Evolutionary conservation across 2,797 vertebrate species (phyloP), one percentile per base, ranked within the genome.

Genomic region (Clarias fuscus): DNA sequence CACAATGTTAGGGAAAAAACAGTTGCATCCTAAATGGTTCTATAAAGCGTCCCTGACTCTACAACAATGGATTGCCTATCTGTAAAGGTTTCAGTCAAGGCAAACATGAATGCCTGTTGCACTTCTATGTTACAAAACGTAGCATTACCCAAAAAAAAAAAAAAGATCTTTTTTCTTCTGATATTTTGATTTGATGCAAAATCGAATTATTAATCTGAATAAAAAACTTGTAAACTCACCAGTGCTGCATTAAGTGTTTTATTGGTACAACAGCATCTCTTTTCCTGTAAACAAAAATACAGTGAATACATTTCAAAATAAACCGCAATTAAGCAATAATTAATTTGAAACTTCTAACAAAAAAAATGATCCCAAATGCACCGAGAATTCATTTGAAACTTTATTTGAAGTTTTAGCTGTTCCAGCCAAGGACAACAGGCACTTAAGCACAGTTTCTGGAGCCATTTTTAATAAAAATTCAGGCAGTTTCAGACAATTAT

Each of bases 361-460:
- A 24, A 61, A 24, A 24, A 37, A 13, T 53, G 18, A 83, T 56
- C 13, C 53, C 53, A 56, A 33, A 58, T 78, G 59, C 30, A 87
- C 33, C 11, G 56, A 80, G 33, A 62, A 65, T 62, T 22, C 30
- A 56, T 78, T 67, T 84, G 20, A 37, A 58, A 62, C 10, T 48
- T 59, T 18, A 62, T 14, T 6, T 2, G 11, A 43, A 59, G 15
- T 77, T 59, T 77, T 11, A 61, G 61, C 13, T 64, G 64, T 73
- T 76, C 8, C 85, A 88, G 88, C 89, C 88, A 91, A 89, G 76
- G 58, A 92, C 88, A 93, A 91, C 88, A 89, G 20, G 22, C 88
- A 90, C 75, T 87, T 83, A 88, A 92, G 92, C 72, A 88, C 85
- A 85, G 81, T 78, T 91, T 90, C 65, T 77, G 86, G 86, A 73